These are phyloP conservation scores for Metridium senile DNA, from an alignment of 92 coral and sea anemone genomes.

Conservation along the genomic window DNA sequence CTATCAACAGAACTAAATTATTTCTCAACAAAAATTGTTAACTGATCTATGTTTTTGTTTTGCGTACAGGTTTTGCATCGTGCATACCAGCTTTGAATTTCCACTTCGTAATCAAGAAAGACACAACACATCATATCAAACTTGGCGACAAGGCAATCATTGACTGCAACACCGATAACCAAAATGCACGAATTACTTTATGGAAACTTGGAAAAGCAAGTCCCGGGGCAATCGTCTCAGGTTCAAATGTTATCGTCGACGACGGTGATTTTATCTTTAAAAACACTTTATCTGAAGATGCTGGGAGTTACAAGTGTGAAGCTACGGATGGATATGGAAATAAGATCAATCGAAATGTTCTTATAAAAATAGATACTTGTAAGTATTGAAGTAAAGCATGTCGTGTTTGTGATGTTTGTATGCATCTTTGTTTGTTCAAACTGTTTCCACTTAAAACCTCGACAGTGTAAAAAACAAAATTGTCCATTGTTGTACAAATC, in stretches of 20 bases:
- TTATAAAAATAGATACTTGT: slow-evolving; percentile 16
- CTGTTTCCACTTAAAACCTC: too few relatives aligned
- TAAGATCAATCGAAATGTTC: slow-evolving; percentile 1
- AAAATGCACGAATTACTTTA: slow-evolving; percentile 24
- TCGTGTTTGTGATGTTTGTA: too few relatives aligned
- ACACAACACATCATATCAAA: not conserved
- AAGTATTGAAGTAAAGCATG: too few relatives aligned
- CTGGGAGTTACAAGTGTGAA: slow-evolving; percentile 20
- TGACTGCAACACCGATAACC: slow-evolving; percentile 29
- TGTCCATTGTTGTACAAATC: too few relatives aligned
- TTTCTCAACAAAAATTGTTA: too few relatives aligned
- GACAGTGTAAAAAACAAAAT: too few relatives aligned
- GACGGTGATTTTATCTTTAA: slow-evolving; percentile 2
- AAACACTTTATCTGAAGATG: slow-evolving; percentile 12
- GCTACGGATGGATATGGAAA: slow-evolving; percentile 8
- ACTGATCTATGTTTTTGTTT: too few relatives aligned
- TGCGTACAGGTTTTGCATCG: not conserved
- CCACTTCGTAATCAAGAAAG: not conserved
- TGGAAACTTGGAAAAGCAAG: not conserved
- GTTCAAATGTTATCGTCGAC: slow-evolving; percentile 1
- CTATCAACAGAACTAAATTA: too few relatives aligned
- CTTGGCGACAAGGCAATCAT: slow-evolving; percentile 6
- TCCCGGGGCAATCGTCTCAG: not conserved
- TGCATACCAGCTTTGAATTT: not conserved
- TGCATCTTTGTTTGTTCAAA: too few relatives aligned